Conservation (phyloP, 2,888 invertebrate species). For the Adela reaumurella region DNA sequence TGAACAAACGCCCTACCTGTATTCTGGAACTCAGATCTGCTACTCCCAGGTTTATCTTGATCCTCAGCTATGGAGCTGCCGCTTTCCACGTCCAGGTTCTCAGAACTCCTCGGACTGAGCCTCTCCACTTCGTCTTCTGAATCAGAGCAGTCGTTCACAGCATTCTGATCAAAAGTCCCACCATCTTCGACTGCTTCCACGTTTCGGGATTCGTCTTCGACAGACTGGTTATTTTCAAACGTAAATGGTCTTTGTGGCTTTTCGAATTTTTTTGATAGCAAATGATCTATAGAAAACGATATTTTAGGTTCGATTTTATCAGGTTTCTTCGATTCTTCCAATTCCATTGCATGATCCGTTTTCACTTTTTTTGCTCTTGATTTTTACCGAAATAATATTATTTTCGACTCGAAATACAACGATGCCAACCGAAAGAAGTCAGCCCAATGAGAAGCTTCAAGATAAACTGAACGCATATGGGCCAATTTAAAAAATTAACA, state of each 20-base stretch:
- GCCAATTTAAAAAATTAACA: neutral
- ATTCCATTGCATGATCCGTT: slow-evolving; percentile 19
- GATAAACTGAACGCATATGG: neutral
- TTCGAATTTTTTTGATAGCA: slow-evolving; percentile 31
- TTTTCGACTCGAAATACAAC: no score
- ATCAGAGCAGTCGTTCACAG: no score
- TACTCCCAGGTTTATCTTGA: slow-evolving; percentile 19
- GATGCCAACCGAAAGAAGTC: neutral
- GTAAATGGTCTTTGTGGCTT: no score
- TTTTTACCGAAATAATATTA: no score
- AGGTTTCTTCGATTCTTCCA: slow-evolving; percentile 21
- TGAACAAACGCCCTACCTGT: neutral
- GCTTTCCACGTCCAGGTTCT: slow-evolving; percentile 40
- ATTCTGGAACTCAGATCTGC: neutral
- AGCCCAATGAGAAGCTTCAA: neutral
- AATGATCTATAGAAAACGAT: slow-evolving; percentile 41
- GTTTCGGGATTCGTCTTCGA: no score
- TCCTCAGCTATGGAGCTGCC: slow-evolving; percentile 28
- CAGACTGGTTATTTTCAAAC: no score
- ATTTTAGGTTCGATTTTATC: slow-evolving; percentile 31
- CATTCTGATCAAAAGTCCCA: no score
- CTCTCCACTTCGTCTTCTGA: slow-evolving; percentile 21
- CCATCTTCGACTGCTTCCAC: no score
- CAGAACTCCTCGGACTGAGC: slow-evolving; percentile 29
- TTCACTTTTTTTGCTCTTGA: no score